Base-by-base conservation (phyloP, 2,888 invertebrate species). In the Oxycera nigricornis region DNA sequence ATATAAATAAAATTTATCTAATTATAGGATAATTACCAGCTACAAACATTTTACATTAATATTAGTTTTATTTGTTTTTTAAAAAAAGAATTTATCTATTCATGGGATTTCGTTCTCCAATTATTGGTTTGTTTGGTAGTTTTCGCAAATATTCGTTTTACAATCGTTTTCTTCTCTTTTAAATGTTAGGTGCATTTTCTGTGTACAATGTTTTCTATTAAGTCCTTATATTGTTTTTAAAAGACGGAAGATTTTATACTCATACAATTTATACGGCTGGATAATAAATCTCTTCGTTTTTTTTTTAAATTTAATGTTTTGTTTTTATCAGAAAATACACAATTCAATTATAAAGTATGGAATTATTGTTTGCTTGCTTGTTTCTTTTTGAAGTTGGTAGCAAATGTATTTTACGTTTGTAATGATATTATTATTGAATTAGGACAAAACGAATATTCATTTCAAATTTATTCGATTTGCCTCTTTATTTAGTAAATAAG, bases 81-180 rank as follows among this genome's bases (percentile, higher is more conserved):
- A n/a, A n/a, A 20, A 70, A 70, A 70, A 70, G 70, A 70, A 70
- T 70, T 70, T 52, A 70, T 70, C 70, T 70, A 70, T 31, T 70
- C n/a, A n/a, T n/a, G n/a, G n/a, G n/a, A n/a, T 50, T 17, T 50
- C 20, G 24, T 9, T 20, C 2, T 20, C 6, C 20, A 24, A 52
- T 52, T 52, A 9, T 61, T 24, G 9, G 46, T 28, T 14, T 59
- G n/a, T 59, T 28, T 7, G 7, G 22, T 59, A 4, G 26, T 55
- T 24, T 55, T 59, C 14, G 11, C 14, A 28, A 7, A 11, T 35
- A 11, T 35, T 35, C 35, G 35, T 6, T 35, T 35, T 35, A 7
- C n/a, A n/a, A n/a, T 35, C 11, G 35, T 35, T 35, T 35, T 35
- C 35, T 35, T 46, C 17, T 46, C 4, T 46, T 46, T 7, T 17